These are phyloP conservation scores for Drosophila pegasa DNA, from an alignment of 2,888 invertebrate species.

Conservation along the genomic window DNA sequence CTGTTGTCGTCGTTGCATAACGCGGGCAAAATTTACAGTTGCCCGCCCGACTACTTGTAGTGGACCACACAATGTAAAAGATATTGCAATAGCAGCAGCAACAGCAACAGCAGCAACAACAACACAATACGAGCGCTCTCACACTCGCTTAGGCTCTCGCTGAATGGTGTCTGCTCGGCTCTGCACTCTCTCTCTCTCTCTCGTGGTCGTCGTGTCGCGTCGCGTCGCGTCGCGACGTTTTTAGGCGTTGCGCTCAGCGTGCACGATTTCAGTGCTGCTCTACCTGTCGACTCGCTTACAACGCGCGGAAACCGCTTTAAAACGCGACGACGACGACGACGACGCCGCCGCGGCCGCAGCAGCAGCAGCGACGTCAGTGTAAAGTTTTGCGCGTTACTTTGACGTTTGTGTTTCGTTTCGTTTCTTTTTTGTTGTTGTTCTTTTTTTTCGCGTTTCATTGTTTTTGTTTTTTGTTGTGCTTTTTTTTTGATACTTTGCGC, in stretches of 20 bases:
- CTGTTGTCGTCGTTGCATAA: conserved; percentile 66
- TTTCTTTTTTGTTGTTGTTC: no score
- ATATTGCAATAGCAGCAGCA: conserved; percentile 50
- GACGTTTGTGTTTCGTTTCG: conserved; percentile 44
- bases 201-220: conserved; percentile 5
- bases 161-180: conserved; percentile 16
- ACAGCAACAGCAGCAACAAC: conserved; percentile 34
- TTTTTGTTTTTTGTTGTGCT: conserved; percentile 29
- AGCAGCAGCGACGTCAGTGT: conserved; percentile 60
- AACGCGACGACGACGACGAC: conserved; percentile 62
- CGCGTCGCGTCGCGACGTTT: conserved; percentile 35
- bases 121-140: conserved; percentile 24
- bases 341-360: conserved; percentile 54
- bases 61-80: conserved; percentile 57
- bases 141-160: conserved; percentile 17
- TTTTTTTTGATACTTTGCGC: conserved; percentile 35
- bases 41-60: conserved; percentile 36
- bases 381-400: conserved; percentile 62
- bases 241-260: conserved; percentile 44
- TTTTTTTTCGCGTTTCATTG: conserved; percentile 21
- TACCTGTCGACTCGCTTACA: conserved; percentile 79
- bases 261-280: conserved; percentile 69
- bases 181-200: conserved; percentile 18
- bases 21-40: conserved; percentile 57
- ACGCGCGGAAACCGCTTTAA: conserved; percentile 59